Base-by-base conservation (phyloP, 2,113 vertebrate species). In the Chloropsis hardwickii region DNA sequence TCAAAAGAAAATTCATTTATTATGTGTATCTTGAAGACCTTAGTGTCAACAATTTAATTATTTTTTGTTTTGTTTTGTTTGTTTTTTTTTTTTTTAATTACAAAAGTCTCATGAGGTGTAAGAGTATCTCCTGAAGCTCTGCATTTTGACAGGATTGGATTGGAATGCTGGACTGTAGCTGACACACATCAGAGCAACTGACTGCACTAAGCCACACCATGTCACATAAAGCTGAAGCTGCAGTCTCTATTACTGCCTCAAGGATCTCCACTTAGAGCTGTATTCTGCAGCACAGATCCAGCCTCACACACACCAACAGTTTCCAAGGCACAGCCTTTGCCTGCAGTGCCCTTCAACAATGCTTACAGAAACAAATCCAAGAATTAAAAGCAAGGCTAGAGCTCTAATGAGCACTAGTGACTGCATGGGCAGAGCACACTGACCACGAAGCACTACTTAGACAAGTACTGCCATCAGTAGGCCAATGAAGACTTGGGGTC, bases 401-500 rank as follows among this genome's bases (percentile, higher is more conserved):
- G 62, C 54, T 88, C 22, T 45, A 29, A 69, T 15, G 29, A 91
- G 45, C 39, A 10, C n/a, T 21, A 58, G 17, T 23, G 42, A 53
- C 56, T 45, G 37, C 57, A 48, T 0, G 17, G 48, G 50, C 53
- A 82, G 60, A 62, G 61, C 9, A 15, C 8, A 8, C 44, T 20
- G 71, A 69, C 28, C 89, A 61, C 58, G 45, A 77, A 76, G 66
- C 17, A 19, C 44, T 88, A 25, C 57, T 86, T 53, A 40, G 77
- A 71, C 71, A 76, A 76, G 76, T 16, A 88, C 80, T 91, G 94
- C 83, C 91, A 73, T 88, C 91, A 81, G 72, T 33, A 86, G 86
- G 83, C 67, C 77, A 77, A 3, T 1, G 39, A 83, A 91, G 37
- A 29, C 33, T 31, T 19, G 22, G 28, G 14, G 48, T 72, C 76